A percentile compares a stretch with the other conserved stretches of the same genome.
Conservation (phyloP, 2,113 vertebrate species). For the Pongo abelii region DNA sequence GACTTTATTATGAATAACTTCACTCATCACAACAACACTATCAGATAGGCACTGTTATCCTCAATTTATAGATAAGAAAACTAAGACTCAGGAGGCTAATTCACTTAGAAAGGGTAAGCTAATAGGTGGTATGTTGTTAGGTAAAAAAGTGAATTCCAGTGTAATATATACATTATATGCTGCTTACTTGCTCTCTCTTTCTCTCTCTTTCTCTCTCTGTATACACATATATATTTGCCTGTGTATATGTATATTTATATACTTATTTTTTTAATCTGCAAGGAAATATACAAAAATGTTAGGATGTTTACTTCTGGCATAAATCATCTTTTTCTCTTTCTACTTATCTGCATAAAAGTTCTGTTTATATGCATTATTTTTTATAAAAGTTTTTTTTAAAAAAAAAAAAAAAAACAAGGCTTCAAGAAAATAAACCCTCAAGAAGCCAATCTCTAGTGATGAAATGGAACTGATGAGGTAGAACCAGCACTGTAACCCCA, state of each 20-base stretch:
- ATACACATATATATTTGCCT: background rate
- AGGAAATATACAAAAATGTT: constrained; percentile 17
- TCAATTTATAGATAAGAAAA: background rate
- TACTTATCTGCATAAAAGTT: background rate
- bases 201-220: background rate
- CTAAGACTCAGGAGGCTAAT: background rate
- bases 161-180: background rate
- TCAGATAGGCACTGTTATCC: background rate
- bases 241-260: background rate
- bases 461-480: background rate
- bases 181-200: background rate
- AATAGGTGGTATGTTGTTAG: background rate
- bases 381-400: background rate
- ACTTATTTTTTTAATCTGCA: constrained; percentile 9
- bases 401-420: background rate
- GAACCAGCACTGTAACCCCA: background rate
- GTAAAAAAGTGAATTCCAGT: background rate
- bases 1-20: background rate
- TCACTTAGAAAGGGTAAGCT: background rate
- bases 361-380: background rate
- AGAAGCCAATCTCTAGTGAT: background rate
- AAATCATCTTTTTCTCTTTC: constrained; percentile 13
- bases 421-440: background rate
- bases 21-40: background rate
- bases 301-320: background rate